Evolutionary conservation across 2,888 invertebrate genomes (phyloP).

Genomic region (Arctia plantaginis): DNA sequence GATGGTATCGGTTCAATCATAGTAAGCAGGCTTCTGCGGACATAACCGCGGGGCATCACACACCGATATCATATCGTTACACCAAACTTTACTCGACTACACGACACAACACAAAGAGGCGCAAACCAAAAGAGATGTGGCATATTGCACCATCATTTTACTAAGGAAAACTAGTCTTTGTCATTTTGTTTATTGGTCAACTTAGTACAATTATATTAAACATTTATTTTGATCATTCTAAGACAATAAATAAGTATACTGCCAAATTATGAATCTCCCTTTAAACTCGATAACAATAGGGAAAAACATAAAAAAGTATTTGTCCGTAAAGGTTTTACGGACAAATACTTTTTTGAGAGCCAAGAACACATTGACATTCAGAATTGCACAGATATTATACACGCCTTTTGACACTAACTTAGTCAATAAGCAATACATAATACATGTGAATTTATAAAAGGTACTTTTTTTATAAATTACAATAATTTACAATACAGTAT

Average conservation of each 20-base stretch:
- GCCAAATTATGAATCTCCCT: too few species aligned
- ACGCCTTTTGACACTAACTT: not conserved
- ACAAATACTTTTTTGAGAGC: not conserved
- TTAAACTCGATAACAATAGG: not conserved
- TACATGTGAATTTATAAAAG: not conserved
- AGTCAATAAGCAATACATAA: not conserved
- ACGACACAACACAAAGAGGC: conserved; percentile 2
- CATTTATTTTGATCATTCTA: too few species aligned
- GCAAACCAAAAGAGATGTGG: conserved; percentile 12
- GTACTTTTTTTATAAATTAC: not conserved
- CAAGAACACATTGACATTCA: not conserved
- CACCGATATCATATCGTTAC: conserved; percentile 38
- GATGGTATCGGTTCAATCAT: conserved; percentile 49
- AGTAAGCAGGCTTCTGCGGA: conserved; percentile 44
- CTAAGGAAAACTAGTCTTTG: not conserved
- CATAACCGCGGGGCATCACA: conserved; percentile 30
- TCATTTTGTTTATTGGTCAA: not conserved
- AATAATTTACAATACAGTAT: not conserved
- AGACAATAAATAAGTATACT: too few species aligned
- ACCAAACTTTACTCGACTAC: conserved; percentile 46
- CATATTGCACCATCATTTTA: not conserved
- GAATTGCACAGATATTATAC: not conserved
- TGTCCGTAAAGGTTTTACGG: not conserved
- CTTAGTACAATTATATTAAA: not conserved
- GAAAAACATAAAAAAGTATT: not conserved